These are phyloP conservation scores for Hippopotamus amphibius DNA, from an alignment of 2,113 vertebrate genomes.

Conservation along the genomic window DNA sequence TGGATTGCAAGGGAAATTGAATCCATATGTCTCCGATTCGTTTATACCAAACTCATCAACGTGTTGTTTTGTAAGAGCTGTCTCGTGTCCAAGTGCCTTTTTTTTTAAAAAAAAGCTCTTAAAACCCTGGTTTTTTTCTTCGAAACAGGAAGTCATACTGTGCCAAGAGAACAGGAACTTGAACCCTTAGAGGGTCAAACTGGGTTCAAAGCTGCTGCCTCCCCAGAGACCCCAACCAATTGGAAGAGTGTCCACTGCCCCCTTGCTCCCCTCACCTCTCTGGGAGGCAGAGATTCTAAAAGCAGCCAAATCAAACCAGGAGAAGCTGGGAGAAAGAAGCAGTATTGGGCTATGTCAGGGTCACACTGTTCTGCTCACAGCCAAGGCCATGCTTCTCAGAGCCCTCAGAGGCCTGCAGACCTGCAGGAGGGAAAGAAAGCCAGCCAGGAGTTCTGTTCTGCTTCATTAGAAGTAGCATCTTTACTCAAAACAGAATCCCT, in stretches of 20 bases:
- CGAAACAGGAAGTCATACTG: constrained; percentile 73
- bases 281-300: background rate
- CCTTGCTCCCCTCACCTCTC: fast-evolving
- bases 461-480: constrained; percentile 49
- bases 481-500: constrained; percentile 32
- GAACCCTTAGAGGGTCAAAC: constrained; percentile 65
- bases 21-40: constrained; percentile 79
- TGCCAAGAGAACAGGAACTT: constrained; percentile 76
- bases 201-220: constrained; percentile 64
- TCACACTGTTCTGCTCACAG: constrained; percentile 44
- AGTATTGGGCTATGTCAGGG: background rate
- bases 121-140: constrained; percentile 66
- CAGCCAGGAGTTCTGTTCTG: constrained; percentile 59
- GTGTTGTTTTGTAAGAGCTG: constrained; percentile 74
- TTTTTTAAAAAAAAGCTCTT: constrained; percentile 23
- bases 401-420: background rate
- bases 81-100: constrained; percentile 74
- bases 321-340: background rate
- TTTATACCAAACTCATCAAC: constrained; percentile 81
- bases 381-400: background rate
- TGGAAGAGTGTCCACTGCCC: background rate
- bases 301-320: background rate
- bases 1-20: constrained; percentile 75
- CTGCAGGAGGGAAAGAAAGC: background rate
- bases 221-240: constrained; percentile 33